Evolutionary conservation across 2,797 vertebrate species (phyloP).

Genomic region (Rhabdomys pumilio): DNA sequence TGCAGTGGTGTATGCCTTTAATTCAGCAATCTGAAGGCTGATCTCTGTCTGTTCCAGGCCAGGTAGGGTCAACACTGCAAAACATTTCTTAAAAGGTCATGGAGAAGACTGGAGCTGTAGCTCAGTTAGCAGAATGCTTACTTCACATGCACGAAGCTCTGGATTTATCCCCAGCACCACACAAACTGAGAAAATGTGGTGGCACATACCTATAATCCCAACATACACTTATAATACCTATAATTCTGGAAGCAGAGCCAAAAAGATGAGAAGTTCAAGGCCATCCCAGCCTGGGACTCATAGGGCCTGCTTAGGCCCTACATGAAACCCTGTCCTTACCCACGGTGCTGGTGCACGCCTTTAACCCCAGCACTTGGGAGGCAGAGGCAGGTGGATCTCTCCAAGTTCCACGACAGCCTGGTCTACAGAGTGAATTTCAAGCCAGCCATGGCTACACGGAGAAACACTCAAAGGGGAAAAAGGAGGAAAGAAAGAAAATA

Average conservation of each 20-base stretch:
- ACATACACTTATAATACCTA: not conserved
- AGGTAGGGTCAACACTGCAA: not conserved
- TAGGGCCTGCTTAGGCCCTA: not conserved
- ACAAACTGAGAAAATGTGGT: not conserved
- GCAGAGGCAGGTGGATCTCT: not conserved
- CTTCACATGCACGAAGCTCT: no score
- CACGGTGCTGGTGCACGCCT: not conserved
- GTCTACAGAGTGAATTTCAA: not conserved
- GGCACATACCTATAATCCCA: not conserved
- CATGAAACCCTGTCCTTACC: not conserved
- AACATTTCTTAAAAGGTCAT: not conserved
- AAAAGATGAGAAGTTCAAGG: not conserved
- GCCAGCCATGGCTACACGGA: not conserved
- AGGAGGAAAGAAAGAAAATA: not conserved
- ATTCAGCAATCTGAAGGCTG: not conserved
- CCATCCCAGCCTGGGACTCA: not conserved
- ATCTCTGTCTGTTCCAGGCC: not conserved
- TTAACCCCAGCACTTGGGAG: not conserved
- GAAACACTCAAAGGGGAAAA: not conserved
- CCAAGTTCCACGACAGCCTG: not conserved
- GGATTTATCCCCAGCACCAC: not conserved
- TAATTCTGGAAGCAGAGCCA: not conserved
- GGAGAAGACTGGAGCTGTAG: not conserved
- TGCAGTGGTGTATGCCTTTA: not conserved
- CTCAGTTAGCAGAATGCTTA: not conserved